Evolutionary conservation across 2,888 invertebrate species (phyloP), one percentile per base, ranked within the genome.

Genomic region (Torymus tubicola): DNA sequence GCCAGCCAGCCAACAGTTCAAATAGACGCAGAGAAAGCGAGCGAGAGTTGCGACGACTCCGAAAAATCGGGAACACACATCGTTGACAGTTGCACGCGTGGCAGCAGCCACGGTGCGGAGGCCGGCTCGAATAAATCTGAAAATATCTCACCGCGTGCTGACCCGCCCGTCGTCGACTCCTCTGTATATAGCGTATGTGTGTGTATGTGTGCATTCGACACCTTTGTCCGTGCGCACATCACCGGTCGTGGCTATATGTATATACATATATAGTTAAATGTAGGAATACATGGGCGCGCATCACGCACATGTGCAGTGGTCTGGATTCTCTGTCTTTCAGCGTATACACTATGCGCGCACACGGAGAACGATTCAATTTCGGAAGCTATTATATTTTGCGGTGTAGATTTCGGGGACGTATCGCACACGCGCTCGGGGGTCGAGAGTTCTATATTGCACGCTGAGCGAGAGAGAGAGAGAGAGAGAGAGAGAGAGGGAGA

Each of bases 301-400:
- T 31, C 21, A 21, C 24, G 11, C 18, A 3, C 16, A n/a, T 31
- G 14, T 65, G 65, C 42, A n/a, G 61, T 13, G n/a, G 14, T n/a
- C 31, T 31, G 42, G 42, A 42, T 18, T 24, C 18, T 65, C 31
- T 50, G 1, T 65, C 1, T 74, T 11, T 31, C 1, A 50, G 18
- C 50, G 12, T 42, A n/a, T n/a, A n/a, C n/a, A 8, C 42, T 8
- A 42, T 42, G 42, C 42, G 57, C 64, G 52, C 50, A 31, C 24
- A 11, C 14, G 12, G 50, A 8, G 52, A 60, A 78, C 73, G 73
- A 78, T 78, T 78, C 78, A 73, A 78, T 78, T 78, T 63, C 78
- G 67, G 73, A 72, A 57, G 78, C 78, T 73, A 78, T 78, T 78
- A 78, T 78, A 73, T 61, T 78, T 67, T 73, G 78, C 72, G 78